Evolutionary conservation across 2,113 vertebrate genomes (phyloP), one percentile per base, ranked within the genome.

Genomic region (Abramis brama): DNA sequence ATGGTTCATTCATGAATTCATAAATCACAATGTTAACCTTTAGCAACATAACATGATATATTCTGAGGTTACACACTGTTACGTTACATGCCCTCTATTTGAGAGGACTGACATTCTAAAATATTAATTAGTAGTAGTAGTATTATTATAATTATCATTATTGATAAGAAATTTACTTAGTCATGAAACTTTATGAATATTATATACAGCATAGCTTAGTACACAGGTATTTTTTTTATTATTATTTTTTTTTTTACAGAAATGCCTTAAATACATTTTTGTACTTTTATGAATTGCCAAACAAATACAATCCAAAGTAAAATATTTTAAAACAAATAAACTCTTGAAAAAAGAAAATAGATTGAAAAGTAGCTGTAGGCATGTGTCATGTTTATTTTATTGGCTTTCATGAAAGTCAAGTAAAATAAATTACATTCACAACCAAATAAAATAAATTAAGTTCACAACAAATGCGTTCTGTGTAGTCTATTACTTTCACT

Each of bases 11-110:
- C 79, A 33, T 73, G 39, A 86, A 80, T 74, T 74, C 77, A 86
- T 86, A 74, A 81, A 81, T 81, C 85, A 79, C 62, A 36, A 57
- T 12, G 39, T 60, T 81, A 81, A 80, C 68, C 43, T 86, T 86
- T 73, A 80, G 15, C 55, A 23, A 36, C 50, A 27, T 36, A 86
- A 30, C 43, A 68, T 50, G 5, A 57, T 78, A 57, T 57, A 57
- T 86, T 80, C 78, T 30, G 19, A 45, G 50, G 43, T 43, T 30
- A 43, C 55, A 39, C 43, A 23, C 23, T 74, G 45, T 11, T 12
- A 36, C 30, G 59, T 19, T 52, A 78, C 36, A 52, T 77, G 43
- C 13, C 47, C 43, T 25, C 21, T 39, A 45, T 77, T 57, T 15
- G 6, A 43, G 55, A 60, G 33, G 25, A 84, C 43, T 75, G 55